These are phyloP conservation scores for Tauraco erythrolophus DNA, from an alignment of 2,113 vertebrate genomes.

Conservation along the genomic window DNA sequence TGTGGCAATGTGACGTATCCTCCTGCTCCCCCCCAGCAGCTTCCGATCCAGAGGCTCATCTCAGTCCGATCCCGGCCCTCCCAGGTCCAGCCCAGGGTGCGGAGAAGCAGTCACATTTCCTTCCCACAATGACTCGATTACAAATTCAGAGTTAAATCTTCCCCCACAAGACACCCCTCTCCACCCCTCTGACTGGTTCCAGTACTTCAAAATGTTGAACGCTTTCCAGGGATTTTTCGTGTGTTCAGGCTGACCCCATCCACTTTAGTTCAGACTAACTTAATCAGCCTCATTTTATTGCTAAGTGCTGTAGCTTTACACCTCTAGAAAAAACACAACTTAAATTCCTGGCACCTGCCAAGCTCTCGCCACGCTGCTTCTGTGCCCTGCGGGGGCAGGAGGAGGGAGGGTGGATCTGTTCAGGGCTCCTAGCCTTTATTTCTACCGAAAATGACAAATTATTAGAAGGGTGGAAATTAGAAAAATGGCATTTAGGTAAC, in stretches of 20 bases:
- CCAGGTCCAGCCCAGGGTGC: not conserved
- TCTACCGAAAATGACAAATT: constrained; percentile 25
- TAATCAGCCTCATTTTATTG: constrained; percentile 18
- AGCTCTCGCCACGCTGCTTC: not conserved
- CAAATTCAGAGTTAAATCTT: constrained; percentile 38
- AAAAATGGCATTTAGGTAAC: constrained; percentile 18
- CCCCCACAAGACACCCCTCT: not conserved
- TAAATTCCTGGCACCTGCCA: constrained; percentile 36
- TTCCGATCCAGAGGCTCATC: not conserved
- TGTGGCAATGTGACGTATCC: not conserved
- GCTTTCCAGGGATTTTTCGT: constrained; percentile 14
- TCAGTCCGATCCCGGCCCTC: not conserved
- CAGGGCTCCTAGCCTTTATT: not conserved
- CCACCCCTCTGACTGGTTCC: not conserved
- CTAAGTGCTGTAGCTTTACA: constrained; percentile 14
- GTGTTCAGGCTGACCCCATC: constrained; percentile 16
- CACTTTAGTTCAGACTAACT: not conserved
- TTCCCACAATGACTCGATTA: not conserved
- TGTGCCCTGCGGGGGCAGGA: not conserved
- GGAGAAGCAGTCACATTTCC: not conserved
- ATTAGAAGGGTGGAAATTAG: constrained; percentile 37
- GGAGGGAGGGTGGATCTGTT: constrained; percentile 27
- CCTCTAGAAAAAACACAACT: not conserved
- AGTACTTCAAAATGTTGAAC: not conserved
- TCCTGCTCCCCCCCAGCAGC: not conserved